Conservation (phyloP, 2,888 invertebrate species). For the Ichneumoninae sp. region DNA sequence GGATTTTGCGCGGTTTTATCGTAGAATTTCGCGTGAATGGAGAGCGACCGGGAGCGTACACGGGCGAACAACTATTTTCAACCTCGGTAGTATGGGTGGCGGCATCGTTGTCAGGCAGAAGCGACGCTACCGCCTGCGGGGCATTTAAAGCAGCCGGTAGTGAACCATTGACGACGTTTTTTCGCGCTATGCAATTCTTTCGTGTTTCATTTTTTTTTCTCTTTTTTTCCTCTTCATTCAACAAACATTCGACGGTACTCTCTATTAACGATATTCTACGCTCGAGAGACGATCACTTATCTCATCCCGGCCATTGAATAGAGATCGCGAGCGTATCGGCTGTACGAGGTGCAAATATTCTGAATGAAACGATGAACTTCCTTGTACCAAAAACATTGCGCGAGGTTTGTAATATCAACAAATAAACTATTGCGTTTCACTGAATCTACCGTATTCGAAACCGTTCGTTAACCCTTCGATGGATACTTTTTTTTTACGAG, state of each 20-base stretch:
- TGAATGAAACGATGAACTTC: background rate
- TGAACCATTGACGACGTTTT: background rate
- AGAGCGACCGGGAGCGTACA: background rate
- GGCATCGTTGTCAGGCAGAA: slow-evolving; percentile 14
- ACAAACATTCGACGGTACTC: background rate
- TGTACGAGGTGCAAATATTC: background rate
- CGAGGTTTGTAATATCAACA: background rate
- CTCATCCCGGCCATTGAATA: background rate
- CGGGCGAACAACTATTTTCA: slow-evolving; percentile 5
- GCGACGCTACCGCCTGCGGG: background rate
- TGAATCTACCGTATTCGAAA: background rate
- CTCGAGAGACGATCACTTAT: background rate
- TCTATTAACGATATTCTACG: background rate
- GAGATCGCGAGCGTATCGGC: background rate
- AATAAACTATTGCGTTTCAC: background rate
- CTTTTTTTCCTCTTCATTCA: slow-evolving; percentile 7
- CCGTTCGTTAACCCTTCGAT: background rate
- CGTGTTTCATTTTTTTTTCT: background rate
- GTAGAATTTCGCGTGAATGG: slow-evolving; percentile 13
- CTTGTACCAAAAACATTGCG: background rate
- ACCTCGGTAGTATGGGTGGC: background rate
- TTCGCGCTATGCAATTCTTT: background rate
- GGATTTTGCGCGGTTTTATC: slow-evolving; percentile 3
- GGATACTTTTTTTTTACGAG: background rate
- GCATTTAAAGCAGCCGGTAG: background rate